Evolutionary conservation across 2,888 invertebrate species (phyloP).

Genomic region (Ceraclea dissimilis): DNA sequence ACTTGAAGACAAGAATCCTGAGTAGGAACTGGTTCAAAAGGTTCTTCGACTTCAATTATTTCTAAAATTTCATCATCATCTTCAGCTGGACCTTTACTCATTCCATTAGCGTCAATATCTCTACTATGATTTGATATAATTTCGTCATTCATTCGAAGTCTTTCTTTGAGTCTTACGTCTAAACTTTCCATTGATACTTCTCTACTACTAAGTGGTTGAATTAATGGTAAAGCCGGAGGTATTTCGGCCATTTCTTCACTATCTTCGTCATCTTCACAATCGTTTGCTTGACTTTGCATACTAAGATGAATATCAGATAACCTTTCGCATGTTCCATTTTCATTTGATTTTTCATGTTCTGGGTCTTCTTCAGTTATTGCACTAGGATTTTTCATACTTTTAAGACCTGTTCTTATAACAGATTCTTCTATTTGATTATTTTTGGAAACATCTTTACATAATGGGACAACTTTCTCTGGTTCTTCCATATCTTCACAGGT

Average conservation of each 20-base stretch:
- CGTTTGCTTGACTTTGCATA: slow-evolving; percentile 34
- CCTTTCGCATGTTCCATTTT: slow-evolving; percentile 28
- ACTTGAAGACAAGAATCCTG: slow-evolving; percentile 84
- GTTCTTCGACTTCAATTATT: slow-evolving; percentile 73
- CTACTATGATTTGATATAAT: slow-evolving; percentile 49
- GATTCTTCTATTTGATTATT: slow-evolving; percentile 53
- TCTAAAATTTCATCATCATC: slow-evolving; percentile 66
- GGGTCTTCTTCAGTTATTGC: slow-evolving; percentile 47
- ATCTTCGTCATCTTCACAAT: slow-evolving; percentile 63
- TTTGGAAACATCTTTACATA: slow-evolving; percentile 47
- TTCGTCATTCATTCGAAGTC: slow-evolving; percentile 55
- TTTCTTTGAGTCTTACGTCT: slow-evolving; percentile 67
- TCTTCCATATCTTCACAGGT: slow-evolving; percentile 41
- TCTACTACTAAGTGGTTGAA: slow-evolving; percentile 70
- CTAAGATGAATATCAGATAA: slow-evolving; percentile 17
- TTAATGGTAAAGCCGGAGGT: slow-evolving; percentile 72
- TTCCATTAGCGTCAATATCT: slow-evolving; percentile 44
- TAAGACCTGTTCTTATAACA: slow-evolving; percentile 53
- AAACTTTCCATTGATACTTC: slow-evolving; percentile 79
- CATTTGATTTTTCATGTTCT: slow-evolving; percentile 35
- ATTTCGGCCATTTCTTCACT: slow-evolving; percentile 73
- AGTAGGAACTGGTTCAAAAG: slow-evolving; percentile 75
- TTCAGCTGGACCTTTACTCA: slow-evolving; percentile 43
- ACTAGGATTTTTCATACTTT: slow-evolving; percentile 45
- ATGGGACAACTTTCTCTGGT: slow-evolving; percentile 34